A percentile compares a stretch with the other conserved stretches of the same genome.
phyloP scores from a whole-genome alignment of 2,888 invertebrate species.

The Lithophane leautieri region DNA sequence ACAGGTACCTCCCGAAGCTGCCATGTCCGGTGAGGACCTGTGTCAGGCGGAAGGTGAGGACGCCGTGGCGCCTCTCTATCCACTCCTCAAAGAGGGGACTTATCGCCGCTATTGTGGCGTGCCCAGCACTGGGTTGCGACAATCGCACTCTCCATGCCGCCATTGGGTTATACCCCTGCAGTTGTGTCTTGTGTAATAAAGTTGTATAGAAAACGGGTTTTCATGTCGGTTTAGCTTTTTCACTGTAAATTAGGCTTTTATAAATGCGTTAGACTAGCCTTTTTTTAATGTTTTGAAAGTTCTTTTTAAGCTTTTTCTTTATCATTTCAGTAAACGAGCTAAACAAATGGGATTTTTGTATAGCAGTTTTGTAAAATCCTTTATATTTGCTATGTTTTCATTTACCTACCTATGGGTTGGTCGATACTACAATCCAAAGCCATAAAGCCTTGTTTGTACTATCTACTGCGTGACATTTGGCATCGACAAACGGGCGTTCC shows the following conservation, averaged over 20 bases:
- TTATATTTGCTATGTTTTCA: background rate
- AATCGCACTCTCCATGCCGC: no score
- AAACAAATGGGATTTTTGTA: background rate
- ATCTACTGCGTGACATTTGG: conserved; percentile 48
- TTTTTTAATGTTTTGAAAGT: conserved; percentile 25
- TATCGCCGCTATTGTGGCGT: no score
- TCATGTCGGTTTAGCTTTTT: conserved; percentile 31
- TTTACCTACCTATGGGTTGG: conserved; percentile 20
- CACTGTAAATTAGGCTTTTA: conserved; percentile 30
- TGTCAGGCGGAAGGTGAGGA: no score
- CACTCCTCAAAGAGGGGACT: no score
- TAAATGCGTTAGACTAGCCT: conserved; percentile 16
- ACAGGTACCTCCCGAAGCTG: no score
- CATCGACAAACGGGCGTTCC: conserved; percentile 36
- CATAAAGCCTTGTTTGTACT: conserved; percentile 40
- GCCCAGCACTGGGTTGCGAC: no score
- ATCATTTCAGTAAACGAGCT: background rate
- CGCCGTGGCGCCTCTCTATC: no score
- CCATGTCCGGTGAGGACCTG: no score
- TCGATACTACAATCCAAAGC: conserved; percentile 19
- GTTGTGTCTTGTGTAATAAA: conserved; percentile 30
- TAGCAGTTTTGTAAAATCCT: background rate
- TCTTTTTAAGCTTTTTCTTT: background rate
- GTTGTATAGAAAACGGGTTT: conserved; percentile 14
- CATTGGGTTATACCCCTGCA: conserved; percentile 54